phyloP scores from a whole-genome alignment of 1,140 invertebrate genomes.

The Plectus sambesii region DNA sequence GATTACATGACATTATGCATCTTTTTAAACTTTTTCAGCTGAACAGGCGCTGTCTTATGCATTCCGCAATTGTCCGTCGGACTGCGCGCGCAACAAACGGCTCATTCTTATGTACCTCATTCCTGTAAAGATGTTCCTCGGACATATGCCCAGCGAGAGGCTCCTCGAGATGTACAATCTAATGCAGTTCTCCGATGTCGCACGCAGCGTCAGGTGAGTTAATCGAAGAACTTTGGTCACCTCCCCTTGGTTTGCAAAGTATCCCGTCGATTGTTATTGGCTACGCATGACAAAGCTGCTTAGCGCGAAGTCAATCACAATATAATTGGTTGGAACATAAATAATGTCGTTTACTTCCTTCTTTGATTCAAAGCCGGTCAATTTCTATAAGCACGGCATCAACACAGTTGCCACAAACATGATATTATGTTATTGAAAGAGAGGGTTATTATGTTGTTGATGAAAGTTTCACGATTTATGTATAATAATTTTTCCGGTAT shows the following conservation, averaged over 20 bases:
- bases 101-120: conserved; percentile 88
- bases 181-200: conserved; percentile 74
- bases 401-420: too few relatives aligned
- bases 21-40: conserved; percentile 54
- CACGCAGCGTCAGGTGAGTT: conserved; percentile 63
- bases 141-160: conserved; percentile 68
- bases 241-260: neutral
- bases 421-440: too few relatives aligned
- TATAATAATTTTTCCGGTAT: too few relatives aligned
- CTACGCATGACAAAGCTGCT: too few relatives aligned
- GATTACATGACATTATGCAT: conserved; percentile 11
- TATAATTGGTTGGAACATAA: too few relatives aligned
- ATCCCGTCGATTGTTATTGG: too few relatives aligned
- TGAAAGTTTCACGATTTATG: too few relatives aligned
- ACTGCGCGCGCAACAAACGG: conserved; percentile 74
- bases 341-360: too few relatives aligned
- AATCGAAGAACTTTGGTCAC: neutral
- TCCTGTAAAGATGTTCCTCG: conserved; percentile 90
- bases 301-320: too few relatives aligned
- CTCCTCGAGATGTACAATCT: conserved; percentile 79
- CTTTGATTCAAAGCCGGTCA: too few relatives aligned
- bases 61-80: conserved; percentile 73
- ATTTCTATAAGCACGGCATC: too few relatives aligned
- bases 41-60: conserved; percentile 82
- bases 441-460: too few relatives aligned